A percentile compares a stretch with the other conserved stretches of the same genome.
These are phyloP conservation scores for Perizoma flavofasciatum DNA, from an alignment of 2,888 invertebrate species.

Conservation along the genomic window DNA sequence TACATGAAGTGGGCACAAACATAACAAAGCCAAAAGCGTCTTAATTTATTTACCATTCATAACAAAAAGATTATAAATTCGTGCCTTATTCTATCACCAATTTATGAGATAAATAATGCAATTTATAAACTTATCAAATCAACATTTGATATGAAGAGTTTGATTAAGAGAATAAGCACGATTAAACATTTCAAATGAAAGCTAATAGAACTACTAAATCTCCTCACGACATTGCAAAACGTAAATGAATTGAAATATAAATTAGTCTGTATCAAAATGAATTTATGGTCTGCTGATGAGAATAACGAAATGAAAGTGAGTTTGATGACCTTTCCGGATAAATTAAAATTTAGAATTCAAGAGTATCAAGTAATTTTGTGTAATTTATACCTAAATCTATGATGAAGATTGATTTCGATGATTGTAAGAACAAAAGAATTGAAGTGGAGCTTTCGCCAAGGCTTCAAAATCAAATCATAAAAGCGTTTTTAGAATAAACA, in stretches of 20 bases:
- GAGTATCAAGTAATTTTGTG: conserved; percentile 19
- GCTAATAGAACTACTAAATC: conserved; percentile 27
- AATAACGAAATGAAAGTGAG: conserved; percentile 40
- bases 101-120: neutral
- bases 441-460: conserved; percentile 10
- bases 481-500: conserved; percentile 4
- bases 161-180: conserved; percentile 12
- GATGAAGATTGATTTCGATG: conserved; percentile 27
- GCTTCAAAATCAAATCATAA: neutral
- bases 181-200: conserved; percentile 24
- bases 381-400: conserved; percentile 26
- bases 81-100: neutral
- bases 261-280: conserved; percentile 35
- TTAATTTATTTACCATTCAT: too few species aligned
- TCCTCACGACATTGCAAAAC: conserved; percentile 29
- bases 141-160: neutral
- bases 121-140: neutral
- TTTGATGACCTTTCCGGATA: conserved; percentile 32
- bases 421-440: conserved; percentile 30
- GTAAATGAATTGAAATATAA: conserved; percentile 38
- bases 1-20: too few species aligned
- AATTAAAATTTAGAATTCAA: conserved; percentile 23
- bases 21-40: too few species aligned
- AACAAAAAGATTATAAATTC: neutral
- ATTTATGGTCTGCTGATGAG: conserved; percentile 34